Evolutionary conservation across 1,140 invertebrate genomes (phyloP), one percentile per base, ranked within the genome.

Genomic region (Triops cancriformis): DNA sequence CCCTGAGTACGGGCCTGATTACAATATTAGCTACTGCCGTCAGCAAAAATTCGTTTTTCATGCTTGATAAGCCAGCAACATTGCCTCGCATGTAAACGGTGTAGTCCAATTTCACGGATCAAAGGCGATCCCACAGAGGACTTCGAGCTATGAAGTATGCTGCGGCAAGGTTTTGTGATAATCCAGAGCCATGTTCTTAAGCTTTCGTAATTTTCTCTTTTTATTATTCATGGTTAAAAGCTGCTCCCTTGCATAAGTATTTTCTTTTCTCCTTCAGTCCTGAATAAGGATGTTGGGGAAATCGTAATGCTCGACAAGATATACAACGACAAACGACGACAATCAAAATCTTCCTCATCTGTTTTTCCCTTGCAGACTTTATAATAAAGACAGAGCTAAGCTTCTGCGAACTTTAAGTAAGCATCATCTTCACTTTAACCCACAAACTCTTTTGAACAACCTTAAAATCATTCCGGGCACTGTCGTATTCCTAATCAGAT

Each of bases 251-350:
- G n/a, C n/a, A n/a, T n/a, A n/a, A n/a, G n/a, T n/a, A n/a, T n/a
- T 73, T 14, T 73, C 28, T 73, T 73, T 14, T 23, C 23, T 73
- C 43, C 18, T 18, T 18, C 43, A 45, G 18, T 45, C 43, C 18
- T 45, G 43, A 45, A 12, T 11, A 45, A 72, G 97, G 95, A 26
- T 94, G 76, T 93, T 93, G 1, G 98, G 98, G 86, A 99, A 99
- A 86, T 99, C 96, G 83, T 98, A 96, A 84, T 97, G 94, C 18
- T 97, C 95, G 84, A 96, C 97, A 80, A 93, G 91, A 83, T 94
- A 95, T 18, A 98, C 98, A 51, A 99, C 98, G 86, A 99, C 99
- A 85, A 98, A 99, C n/a, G n/a, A n/a, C n/a, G n/a, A n/a, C n/a
- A n/a, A n/a, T n/a, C n/a, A n/a, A n/a, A n/a, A n/a, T n/a, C n/a